Base-by-base conservation (phyloP, 1,140 invertebrate genomes). In the Drosophila kikkawai region DNA sequence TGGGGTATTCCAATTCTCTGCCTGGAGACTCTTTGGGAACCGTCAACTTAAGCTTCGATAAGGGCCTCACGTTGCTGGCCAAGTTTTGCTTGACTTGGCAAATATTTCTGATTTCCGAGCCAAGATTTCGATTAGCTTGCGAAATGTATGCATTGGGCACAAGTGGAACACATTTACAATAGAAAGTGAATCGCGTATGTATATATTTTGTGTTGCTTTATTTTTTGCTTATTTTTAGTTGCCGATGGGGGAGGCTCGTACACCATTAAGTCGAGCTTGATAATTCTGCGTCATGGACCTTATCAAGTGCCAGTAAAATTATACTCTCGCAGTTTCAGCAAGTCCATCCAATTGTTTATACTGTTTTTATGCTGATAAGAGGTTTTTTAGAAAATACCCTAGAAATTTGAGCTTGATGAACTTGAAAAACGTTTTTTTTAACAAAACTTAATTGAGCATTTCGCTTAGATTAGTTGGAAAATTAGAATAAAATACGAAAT, bases 111-210 rank as follows among this genome's bases (percentile, higher is more conserved):
- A 66, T 29, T 53, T 37, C 47, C 55, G 17, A 55, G 55, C 74
- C 75, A 77, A 68, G 44, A 60, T 69, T 48, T 78, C 39, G 64
- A 41, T 68, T 68, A 11, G 61, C 36, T 77, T 37, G 74, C 63
- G 39, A 51, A 69, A 45, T 78, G 56, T 71, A 78, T 78, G 75
- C 56, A 78, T 78, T 70, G 56, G 56, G 64, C 75, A 60, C 75
- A 77, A 68, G 70, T 75, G 71, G 41, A 45, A 34, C 53, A 4
- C 42, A 36, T 13, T 37, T 4, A 32, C 55, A 41, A 57, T 77
- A 56, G 75, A 78, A 78, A 77, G 75, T 77, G 74, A 77, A 78
- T 57, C 75, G 60, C 12, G 5, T 29, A 32, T 26, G 41, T 32
- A 12, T 47, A 22, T 67, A n/a, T 29, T 37, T 67, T 22, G 34